Base-by-base conservation (phyloP, 2,113 vertebrate species). In the Corythaeola cristata region DNA sequence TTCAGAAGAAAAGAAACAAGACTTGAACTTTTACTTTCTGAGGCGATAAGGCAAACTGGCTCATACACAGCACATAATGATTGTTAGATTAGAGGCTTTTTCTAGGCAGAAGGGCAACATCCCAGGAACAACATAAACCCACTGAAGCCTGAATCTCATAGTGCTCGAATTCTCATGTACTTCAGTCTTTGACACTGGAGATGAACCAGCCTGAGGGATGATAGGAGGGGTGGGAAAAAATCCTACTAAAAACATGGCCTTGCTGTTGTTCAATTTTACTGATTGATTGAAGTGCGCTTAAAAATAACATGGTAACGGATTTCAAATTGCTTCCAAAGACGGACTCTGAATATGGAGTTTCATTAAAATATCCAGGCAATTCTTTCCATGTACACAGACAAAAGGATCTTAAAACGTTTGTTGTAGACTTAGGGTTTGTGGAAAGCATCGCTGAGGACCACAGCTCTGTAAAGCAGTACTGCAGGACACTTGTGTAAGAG, bases 41-140 rank as follows among this genome's bases (percentile, higher is more conserved):
- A 5, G 33, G 20, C 5, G 41, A 6, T 60, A 64, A 56, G 52
- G 30, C 49, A 58, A n/a, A 18, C 30, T n/a, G 21, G 19, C 8
- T 76, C 9, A 9, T 5, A 6, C 3, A 2, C 5, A 14, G 21
- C 16, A 11, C 0, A 0, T 12, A 24, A 3, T 1, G 3, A 5
- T 15, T n/a, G 18, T 35, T 19, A 37, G 30, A 28, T 59, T 32
- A 41, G 68, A 62, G 21, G 14, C 9, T 39, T 88, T 81, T 64
- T 12, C 58, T 64, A 33, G 19, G 35, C 28, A n/a, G 26, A 76
- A 44, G 16, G 39, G 10, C 21, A 67, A 8, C 24, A 55, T 30
- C 30, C 20, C 32, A 37, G 35, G 49, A 44, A 5, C 33, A 44
- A 4, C 52, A 15, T 5, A 67, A 85, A 52, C 20, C 53, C 52